Conservation (phyloP, 2,888 invertebrate genomes). For the Ephialtes manifestator region DNA sequence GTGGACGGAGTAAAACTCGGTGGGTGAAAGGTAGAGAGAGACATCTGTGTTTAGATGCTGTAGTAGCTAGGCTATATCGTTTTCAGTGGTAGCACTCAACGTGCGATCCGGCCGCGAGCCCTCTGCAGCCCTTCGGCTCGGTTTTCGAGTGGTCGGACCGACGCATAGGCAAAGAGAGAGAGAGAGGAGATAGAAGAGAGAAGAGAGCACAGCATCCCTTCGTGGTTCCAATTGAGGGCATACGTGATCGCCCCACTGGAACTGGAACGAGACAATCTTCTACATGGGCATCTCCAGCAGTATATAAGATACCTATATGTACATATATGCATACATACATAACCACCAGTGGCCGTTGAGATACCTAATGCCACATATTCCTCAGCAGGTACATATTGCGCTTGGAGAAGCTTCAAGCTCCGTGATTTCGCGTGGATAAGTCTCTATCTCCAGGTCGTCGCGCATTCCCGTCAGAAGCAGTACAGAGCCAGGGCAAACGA, state of each 20-base stretch:
- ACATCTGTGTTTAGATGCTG: not conserved
- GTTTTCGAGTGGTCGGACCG: slow-evolving; percentile 36
- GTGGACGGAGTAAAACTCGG: not conserved
- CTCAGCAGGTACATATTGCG: not conserved
- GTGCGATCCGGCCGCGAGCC: slow-evolving; percentile 38
- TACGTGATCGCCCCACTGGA: slow-evolving; percentile 57
- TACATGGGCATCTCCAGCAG: not conserved
- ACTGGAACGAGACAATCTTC: slow-evolving; percentile 33
- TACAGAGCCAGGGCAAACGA: slow-evolving; percentile 16
- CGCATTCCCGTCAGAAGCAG: slow-evolving; percentile 27
- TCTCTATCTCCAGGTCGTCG: slow-evolving; percentile 27
- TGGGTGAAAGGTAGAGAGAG: not conserved
- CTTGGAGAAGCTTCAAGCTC: slow-evolving; percentile 27
- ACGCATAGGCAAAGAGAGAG: not conserved
- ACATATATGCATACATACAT: not conserved
- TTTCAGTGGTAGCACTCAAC: slow-evolving; percentile 51
- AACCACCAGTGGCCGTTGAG: not conserved
- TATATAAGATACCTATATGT: not conserved
- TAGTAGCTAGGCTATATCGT: slow-evolving; percentile 22
- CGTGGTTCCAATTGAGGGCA: slow-evolving; percentile 57
- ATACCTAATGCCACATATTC: slow-evolving; percentile 9
- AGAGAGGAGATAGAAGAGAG: not conserved
- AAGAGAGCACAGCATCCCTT: slow-evolving; percentile 26
- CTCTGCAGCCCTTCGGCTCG: slow-evolving; percentile 19
- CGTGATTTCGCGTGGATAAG: slow-evolving; percentile 35